A percentile compares a stretch with the other conserved stretches of the same genome.
Conservation (phyloP, 2,797 vertebrate species). For the Coccyzus lansbergi region DNA sequence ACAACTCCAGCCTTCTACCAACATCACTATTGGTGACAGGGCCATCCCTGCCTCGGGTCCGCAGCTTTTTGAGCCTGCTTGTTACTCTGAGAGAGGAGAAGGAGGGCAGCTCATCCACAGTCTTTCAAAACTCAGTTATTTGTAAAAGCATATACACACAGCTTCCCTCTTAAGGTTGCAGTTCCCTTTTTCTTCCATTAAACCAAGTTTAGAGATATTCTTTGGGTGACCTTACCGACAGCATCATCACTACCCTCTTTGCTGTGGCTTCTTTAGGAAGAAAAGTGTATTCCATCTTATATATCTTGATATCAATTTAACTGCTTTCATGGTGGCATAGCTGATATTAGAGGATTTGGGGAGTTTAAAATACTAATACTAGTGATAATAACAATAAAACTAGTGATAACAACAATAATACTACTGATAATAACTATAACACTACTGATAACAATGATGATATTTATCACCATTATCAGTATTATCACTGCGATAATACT, state of each 20-base stretch:
- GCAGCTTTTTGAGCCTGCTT: background rate
- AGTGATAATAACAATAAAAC: fast-evolving
- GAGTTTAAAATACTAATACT: background rate
- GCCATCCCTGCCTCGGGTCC: background rate
- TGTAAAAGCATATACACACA: background rate
- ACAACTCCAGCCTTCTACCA: background rate
- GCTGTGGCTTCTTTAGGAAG: fast-evolving
- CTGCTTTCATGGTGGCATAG: fast-evolving
- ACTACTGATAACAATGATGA: too few relatives aligned
- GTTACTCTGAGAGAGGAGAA: background rate
- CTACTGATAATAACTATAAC: too few relatives aligned
- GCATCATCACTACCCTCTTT: background rate
- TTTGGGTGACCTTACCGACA: background rate
- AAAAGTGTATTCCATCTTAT: background rate
- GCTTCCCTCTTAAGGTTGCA: fast-evolving
- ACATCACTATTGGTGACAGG: fast-evolving
- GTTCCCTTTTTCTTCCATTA: background rate
- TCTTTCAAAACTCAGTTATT: background rate
- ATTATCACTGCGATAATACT: too few relatives aligned
- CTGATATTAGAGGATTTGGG: background rate
- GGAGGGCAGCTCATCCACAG: background rate
- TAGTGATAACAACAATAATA: too few relatives aligned
- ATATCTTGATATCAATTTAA: background rate
- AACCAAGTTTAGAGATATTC: background rate
- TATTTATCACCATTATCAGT: too few relatives aligned